A percentile compares a stretch with the other conserved stretches of the same genome.
Conservation (phyloP, 2,797 vertebrate genomes). For the Poecile montanus region DNA sequence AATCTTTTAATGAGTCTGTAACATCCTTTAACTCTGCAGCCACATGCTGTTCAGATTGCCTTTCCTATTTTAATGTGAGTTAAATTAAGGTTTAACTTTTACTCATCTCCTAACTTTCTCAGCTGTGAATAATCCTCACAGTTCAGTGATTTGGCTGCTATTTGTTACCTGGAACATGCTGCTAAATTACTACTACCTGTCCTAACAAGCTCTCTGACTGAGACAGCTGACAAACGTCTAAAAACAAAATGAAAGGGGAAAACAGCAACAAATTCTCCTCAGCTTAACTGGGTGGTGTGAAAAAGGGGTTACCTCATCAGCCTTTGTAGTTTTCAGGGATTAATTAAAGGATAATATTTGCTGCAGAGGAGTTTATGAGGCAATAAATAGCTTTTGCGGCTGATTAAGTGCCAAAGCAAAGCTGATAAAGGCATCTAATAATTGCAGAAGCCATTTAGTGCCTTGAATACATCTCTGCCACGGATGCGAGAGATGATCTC, state of each 20-base stretch:
- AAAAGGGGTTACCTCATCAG: slow-evolving; percentile 33
- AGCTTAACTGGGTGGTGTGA: neutral
- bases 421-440: slow-evolving; percentile 45
- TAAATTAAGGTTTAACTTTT: slow-evolving; percentile 22
- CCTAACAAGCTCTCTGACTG: neutral
- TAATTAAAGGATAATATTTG: slow-evolving; percentile 62
- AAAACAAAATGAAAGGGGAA: slow-evolving; percentile 14
- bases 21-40: neutral
- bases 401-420: slow-evolving; percentile 54
- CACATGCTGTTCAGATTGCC: neutral
- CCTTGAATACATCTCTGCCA: neutral
- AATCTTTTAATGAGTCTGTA: slow-evolving; percentile 16
- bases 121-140: neutral
- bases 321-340: slow-evolving; percentile 35
- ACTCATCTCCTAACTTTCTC: neutral
- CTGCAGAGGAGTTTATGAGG: slow-evolving; percentile 39
- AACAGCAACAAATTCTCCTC: neutral
- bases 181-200: slow-evolving; percentile 8
- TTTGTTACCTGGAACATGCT: neutral
- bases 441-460: slow-evolving; percentile 19
- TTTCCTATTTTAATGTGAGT: neutral
- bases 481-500: neutral
- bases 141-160: neutral
- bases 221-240: neutral
- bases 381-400: slow-evolving; percentile 51